These are phyloP conservation scores for Acanthopleura granulata DNA, from an alignment of 2,888 invertebrate genomes.

Conservation along the genomic window DNA sequence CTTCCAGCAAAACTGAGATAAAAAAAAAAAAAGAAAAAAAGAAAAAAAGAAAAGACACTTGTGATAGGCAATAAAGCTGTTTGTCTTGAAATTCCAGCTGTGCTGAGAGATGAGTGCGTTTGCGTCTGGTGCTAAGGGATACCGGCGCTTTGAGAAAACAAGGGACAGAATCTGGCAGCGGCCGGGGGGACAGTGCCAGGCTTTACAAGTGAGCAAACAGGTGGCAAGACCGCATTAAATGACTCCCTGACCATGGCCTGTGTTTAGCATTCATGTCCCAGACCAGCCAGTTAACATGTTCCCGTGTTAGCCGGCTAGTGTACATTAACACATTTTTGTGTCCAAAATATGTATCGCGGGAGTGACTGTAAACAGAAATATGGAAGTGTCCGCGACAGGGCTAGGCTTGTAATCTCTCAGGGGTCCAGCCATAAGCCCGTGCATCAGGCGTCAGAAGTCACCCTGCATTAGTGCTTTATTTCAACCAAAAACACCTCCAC, in stretches of 20 bases:
- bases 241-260: conserved; percentile 11
- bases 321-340: conserved; percentile 20
- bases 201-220: neutral
- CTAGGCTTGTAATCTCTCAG: conserved; percentile 1
- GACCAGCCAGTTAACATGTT: neutral
- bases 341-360: conserved; percentile 17
- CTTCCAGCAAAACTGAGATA: too few species aligned
- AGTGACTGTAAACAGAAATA: conserved; percentile 17
- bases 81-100: conserved; percentile 8
- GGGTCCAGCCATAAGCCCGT: neutral
- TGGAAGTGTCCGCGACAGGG: conserved; percentile 5
- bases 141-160: neutral
- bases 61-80: conserved; percentile 11
- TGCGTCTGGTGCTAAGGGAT: neutral
- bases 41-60: too few species aligned
- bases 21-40: too few species aligned
- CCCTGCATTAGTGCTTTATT: neutral
- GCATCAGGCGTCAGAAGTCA: neutral
- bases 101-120: neutral
- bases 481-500: too few species aligned
- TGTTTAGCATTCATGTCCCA: conserved; percentile 17
- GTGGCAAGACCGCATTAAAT: conserved; percentile 5
- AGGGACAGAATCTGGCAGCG: neutral
- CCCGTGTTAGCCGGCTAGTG: neutral
- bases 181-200: conserved; percentile 7